These are phyloP conservation scores for Pedionomus torquatus DNA, from an alignment of 2,113 vertebrate species.

Conservation along the genomic window DNA sequence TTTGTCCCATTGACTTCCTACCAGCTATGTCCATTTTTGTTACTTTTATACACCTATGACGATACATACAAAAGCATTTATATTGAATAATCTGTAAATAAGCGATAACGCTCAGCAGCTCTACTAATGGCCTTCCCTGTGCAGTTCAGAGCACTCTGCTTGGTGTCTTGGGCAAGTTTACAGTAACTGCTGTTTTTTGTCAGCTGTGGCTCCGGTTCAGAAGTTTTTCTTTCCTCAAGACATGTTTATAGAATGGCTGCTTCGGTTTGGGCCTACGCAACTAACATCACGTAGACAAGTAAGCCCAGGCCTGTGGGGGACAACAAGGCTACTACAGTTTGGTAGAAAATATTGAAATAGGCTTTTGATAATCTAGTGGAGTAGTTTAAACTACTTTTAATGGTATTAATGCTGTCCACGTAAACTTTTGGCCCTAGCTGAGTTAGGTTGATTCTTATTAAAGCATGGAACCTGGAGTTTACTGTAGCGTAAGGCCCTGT, in stretches of 20 bases:
- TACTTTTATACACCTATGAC: neutral
- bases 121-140: neutral
- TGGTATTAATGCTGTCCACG: neutral
- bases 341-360: neutral
- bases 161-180: neutral
- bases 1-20: neutral
- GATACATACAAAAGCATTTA: neutral
- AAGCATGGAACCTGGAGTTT: neutral
- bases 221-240: neutral
- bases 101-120: neutral
- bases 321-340: neutral
- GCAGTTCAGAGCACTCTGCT: neutral
- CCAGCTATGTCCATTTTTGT: neutral
- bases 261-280: neutral
- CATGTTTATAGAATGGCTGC: neutral
- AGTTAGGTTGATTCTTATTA: neutral
- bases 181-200: neutral
- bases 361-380: neutral
- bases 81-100: neutral
- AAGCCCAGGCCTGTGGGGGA: neutral
- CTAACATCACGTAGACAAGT: neutral
- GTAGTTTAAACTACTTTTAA: neutral
- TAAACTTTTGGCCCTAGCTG: neutral
- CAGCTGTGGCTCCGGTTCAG: neutral
- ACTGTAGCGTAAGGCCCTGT: neutral